Base-by-base conservation (phyloP, 1,140 invertebrate genomes). In the Sycophaga agraensis region DNA sequence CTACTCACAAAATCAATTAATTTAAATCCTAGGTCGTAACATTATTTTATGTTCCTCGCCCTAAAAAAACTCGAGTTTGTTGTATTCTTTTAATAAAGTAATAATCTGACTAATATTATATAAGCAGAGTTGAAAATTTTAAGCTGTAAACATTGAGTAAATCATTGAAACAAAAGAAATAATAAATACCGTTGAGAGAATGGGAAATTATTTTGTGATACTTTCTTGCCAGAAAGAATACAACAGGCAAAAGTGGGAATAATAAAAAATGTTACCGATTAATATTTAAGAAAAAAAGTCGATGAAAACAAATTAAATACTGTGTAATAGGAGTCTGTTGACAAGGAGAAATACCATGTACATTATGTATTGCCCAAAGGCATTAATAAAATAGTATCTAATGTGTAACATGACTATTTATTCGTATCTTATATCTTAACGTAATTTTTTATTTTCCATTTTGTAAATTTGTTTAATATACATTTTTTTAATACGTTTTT, bases 161-260 rank as follows among this genome's bases (percentile, higher is more conserved):
- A 43, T 62, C 62, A 57, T 57, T 58, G 57, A 69, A 73, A 68
- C 72, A 71, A 70, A 70, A 70, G 67, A 71, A 73, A 72, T 74
- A 77, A 64, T 73, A 76, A 79, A 74, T 73, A 74, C 71, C 73
- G 72, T 78, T 74, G 73, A 75, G 71, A 78, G 68, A 78, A 73
- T 77, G 73, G 70, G 68, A 78, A 81, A 78, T 78, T 79, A 79
- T 81, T 80, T 80, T 80, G 76, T 81, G 76, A 80, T 80, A 80
- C 77, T 78, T 78, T 78, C 79, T 81, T 79, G 77, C 71, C 73
- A 76, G 76, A 79, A 78, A 79, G 77, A 80, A 80, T 78, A 79
- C 74, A 80, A 78, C 75, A 77, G 73, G 73, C 78, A 78, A 74
- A 73, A 66, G 68, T 72, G 67, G 70, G 69, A 72, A 73, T 73